Conservation (phyloP, 2,888 invertebrate genomes). For the Beris morrisii region DNA sequence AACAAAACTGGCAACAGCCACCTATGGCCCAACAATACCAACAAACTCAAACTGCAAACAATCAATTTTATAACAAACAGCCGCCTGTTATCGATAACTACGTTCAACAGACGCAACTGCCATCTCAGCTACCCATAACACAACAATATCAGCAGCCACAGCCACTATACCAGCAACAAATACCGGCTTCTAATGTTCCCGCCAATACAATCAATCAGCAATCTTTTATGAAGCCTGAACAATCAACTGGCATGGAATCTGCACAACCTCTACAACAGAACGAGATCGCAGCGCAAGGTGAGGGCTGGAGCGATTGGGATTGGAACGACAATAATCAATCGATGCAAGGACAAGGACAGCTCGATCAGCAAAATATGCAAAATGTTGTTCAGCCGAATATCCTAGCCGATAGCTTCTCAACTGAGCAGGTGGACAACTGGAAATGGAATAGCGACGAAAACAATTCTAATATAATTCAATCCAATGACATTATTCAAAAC, state of each 20-base stretch:
- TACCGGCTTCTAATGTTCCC: conserved; percentile 10
- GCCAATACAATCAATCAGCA: conserved; percentile 4
- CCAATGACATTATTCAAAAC: conserved; percentile 52
- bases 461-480: conserved; percentile 41
- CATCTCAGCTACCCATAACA: neutral
- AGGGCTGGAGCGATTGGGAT: conserved; percentile 38
- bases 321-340: conserved; percentile 38
- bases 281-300: conserved; percentile 7
- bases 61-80: conserved; percentile 26
- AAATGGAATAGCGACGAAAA: conserved; percentile 63
- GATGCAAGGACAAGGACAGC: conserved; percentile 3
- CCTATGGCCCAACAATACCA: conserved; percentile 15
- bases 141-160: conserved; percentile 23
- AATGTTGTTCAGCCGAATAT: conserved; percentile 47
- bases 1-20: conserved; percentile 35
- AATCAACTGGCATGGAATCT: neutral
- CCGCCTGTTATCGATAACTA: conserved; percentile 20
- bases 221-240: conserved; percentile 16
- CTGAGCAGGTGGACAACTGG: conserved; percentile 61
- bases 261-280: conserved; percentile 10
- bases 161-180: conserved; percentile 21
- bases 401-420: conserved; percentile 63
- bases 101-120: conserved; percentile 2
- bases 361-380: conserved; percentile 32
- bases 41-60: conserved; percentile 11